Evolutionary conservation across 2,113 vertebrate genomes (phyloP).

Genomic region (Saimiri boliviensis): DNA sequence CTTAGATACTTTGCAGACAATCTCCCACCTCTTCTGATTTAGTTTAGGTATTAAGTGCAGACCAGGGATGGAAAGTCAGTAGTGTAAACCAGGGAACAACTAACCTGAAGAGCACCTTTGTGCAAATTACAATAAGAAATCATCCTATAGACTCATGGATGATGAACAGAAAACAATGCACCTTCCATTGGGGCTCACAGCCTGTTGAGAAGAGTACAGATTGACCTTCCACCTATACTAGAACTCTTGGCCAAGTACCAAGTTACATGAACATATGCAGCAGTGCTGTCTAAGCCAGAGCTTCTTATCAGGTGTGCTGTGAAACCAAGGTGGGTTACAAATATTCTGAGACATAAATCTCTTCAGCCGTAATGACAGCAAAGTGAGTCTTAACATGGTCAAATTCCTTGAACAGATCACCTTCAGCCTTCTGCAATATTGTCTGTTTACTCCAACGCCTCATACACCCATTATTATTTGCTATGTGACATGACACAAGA

Average conservation of each 20-base stretch:
- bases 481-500: neutral
- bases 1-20: neutral
- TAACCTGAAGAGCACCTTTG: neutral
- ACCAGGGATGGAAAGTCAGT: neutral
- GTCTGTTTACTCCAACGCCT: neutral
- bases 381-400: neutral
- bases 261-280: neutral
- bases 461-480: neutral
- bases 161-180: neutral
- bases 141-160: neutral
- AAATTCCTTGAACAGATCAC: neutral
- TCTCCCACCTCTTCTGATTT: neutral
- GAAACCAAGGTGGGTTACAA: neutral
- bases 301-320: neutral
- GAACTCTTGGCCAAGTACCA: too few species aligned
- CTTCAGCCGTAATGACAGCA: rapidly evolving
- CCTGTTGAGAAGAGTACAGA: neutral
- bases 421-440: neutral
- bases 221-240: neutral
- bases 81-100: neutral
- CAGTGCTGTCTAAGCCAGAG: neutral
- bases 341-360: neutral
- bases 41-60: neutral
- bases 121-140: neutral
- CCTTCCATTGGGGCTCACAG: neutral